A percentile compares a stretch with the other conserved stretches of the same genome.
phyloP scores from a whole-genome alignment of 2,113 vertebrate genomes.

The Desmodus rotundus region DNA sequence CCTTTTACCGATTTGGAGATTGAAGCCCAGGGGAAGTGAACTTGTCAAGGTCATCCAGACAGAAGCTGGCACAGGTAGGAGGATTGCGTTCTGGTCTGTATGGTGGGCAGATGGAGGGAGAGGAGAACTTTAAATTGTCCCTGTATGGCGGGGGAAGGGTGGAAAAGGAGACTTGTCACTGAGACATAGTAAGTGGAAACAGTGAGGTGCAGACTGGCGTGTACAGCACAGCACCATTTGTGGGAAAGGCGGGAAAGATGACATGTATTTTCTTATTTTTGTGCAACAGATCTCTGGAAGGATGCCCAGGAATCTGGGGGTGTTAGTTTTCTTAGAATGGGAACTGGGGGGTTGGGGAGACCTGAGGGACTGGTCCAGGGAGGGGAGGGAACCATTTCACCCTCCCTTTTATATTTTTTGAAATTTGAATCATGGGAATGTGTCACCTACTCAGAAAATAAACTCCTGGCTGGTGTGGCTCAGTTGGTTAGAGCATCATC shows the following conservation, averaged over 20 bases:
- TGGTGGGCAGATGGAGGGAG: neutral
- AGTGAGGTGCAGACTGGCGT: fast-evolving
- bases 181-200: neutral
- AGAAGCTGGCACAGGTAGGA: neutral
- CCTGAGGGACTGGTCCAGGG: fast-evolving
- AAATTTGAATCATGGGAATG: neutral
- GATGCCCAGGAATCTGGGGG: neutral
- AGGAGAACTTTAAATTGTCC: neutral
- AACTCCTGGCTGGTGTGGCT: neutral
- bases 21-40: neutral
- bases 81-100: neutral
- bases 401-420: neutral
- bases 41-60: neutral
- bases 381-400: neutral
- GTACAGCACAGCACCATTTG: fast-evolving
- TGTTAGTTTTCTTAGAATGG: neutral
- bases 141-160: too few species aligned
- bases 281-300: neutral
- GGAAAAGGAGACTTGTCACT: neutral
- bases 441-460: conserved; percentile 7
- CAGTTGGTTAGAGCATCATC: too few species aligned
- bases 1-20: conserved; percentile 18
- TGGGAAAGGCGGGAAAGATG: neutral
- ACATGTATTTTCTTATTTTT: neutral
- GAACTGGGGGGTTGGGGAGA: neutral